These are phyloP conservation scores for Rhabdornis inornatus DNA, from an alignment of 2,113 vertebrate genomes.

Conservation along the genomic window DNA sequence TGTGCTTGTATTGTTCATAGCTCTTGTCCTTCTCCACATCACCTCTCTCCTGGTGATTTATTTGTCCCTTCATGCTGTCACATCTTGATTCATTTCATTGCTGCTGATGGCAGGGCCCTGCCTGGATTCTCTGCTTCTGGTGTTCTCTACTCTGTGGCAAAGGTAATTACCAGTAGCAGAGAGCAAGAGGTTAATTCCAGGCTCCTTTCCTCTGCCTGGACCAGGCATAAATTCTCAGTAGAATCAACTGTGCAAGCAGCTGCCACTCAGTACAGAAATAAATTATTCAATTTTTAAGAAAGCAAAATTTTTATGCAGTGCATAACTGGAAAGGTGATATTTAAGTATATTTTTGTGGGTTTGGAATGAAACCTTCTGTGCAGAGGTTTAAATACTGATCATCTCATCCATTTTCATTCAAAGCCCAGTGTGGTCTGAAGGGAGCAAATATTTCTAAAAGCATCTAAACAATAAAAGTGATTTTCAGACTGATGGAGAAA, in stretches of 20 bases:
- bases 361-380: background rate
- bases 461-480: background rate
- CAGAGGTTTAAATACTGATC: background rate
- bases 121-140: background rate
- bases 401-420: background rate
- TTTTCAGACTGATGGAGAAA: background rate
- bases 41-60: background rate
- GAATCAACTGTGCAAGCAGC: background rate
- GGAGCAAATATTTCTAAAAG: background rate
- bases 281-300: background rate
- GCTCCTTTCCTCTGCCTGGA: background rate
- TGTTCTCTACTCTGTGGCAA: background rate
- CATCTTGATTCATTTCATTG: background rate
- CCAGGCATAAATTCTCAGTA: background rate
- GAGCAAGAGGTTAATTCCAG: conserved; percentile 20
- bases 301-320: background rate
- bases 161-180: conserved; percentile 24
- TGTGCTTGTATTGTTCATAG: background rate
- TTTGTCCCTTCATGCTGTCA: background rate
- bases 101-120: background rate
- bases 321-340: background rate
- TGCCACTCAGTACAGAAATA: background rate
- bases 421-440: background rate
- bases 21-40: background rate
- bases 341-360: background rate